A percentile compares a stretch with the other conserved stretches of the same genome.
These are phyloP conservation scores for Papilio protenor DNA, from an alignment of 2,888 invertebrate genomes.

Conservation along the genomic window DNA sequence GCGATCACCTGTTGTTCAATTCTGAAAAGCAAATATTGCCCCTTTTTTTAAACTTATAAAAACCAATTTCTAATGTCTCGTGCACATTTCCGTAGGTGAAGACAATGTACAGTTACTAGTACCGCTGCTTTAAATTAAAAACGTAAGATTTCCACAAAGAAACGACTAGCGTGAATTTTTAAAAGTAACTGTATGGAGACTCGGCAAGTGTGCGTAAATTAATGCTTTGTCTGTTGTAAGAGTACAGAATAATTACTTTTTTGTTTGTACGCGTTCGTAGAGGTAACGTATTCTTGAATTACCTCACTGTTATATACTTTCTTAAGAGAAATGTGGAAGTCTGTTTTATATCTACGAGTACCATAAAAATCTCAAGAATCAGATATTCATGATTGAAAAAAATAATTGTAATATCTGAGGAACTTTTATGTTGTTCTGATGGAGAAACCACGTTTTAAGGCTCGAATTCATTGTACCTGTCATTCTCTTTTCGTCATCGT, in stretches of 20 bases:
- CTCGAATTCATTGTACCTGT: neutral
- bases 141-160: conserved; percentile 39
- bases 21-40: neutral
- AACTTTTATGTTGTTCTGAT: neutral
- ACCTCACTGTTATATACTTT: conserved; percentile 31
- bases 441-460: neutral
- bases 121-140: conserved; percentile 39
- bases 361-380: conserved; percentile 8
- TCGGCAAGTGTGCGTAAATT: conserved; percentile 38
- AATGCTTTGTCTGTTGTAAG: conserved; percentile 39
- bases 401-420: neutral
- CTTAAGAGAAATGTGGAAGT: conserved; percentile 18
- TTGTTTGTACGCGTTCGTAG: conserved; percentile 29
- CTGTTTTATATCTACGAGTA: conserved; percentile 23
- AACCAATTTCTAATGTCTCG: neutral
- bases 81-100: neutral
- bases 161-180: conserved; percentile 22
- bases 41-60: neutral
- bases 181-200: conserved; percentile 38
- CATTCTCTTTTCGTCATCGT: neutral
- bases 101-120: conserved; percentile 13
- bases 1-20: neutral
- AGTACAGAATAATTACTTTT: conserved; percentile 42
- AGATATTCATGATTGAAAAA: neutral
- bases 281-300: conserved; percentile 33